phyloP scores from a whole-genome alignment of 2,888 invertebrate species.

The Cataglyphis cursor region DNA sequence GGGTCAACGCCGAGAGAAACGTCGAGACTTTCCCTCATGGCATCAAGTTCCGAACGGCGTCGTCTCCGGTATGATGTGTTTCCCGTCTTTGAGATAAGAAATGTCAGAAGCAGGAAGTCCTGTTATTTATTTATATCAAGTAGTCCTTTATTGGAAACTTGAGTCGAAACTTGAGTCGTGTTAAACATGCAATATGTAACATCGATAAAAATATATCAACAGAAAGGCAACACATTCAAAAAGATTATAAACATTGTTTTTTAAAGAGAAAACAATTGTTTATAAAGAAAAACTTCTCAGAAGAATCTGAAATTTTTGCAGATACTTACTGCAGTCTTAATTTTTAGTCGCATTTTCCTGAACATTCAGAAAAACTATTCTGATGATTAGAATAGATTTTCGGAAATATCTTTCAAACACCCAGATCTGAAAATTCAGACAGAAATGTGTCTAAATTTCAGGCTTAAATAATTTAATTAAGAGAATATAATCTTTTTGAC shows the following conservation, averaged over 20 bases:
- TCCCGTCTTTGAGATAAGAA: constrained; percentile 41
- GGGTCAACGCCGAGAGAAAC: constrained; percentile 13
- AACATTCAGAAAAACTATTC: too few relatives aligned
- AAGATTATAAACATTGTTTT: not conserved
- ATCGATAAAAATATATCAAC: not conserved
- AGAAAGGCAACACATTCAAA: not conserved
- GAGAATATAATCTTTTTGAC: not conserved
- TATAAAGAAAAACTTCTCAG: too few relatives aligned
- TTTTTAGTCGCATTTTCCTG: too few relatives aligned
- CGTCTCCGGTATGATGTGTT: constrained; percentile 31
- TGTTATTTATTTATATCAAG: constrained; percentile 35
- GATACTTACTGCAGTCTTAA: too few relatives aligned
- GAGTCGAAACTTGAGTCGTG: constrained; percentile 10
- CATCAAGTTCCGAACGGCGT: not conserved
- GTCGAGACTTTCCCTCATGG: not conserved
- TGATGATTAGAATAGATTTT: too few relatives aligned
- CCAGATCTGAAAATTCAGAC: too few relatives aligned
- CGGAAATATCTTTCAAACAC: too few relatives aligned
- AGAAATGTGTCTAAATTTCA: too few relatives aligned
- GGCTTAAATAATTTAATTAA: not conserved
- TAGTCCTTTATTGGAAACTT: constrained; percentile 29
- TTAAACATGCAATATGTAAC: not conserved
- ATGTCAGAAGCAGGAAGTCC: constrained; percentile 7
- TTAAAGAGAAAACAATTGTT: too few relatives aligned
- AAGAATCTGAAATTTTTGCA: too few relatives aligned